Evolutionary conservation across 2,113 vertebrate species (phyloP).

Genomic region (Caracal caracal): DNA sequence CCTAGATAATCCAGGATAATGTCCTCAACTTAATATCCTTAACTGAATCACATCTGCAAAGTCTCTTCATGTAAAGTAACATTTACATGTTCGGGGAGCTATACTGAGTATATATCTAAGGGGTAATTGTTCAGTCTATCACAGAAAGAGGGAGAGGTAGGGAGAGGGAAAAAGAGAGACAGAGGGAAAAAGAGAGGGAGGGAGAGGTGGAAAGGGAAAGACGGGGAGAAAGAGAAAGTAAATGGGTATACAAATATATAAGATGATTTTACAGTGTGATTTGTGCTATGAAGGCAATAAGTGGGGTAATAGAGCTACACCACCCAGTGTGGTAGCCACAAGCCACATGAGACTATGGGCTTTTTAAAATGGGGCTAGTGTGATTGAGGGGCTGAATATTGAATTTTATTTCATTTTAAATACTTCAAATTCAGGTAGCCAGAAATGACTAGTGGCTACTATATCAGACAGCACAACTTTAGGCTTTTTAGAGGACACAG

Average conservation of each 20-base stretch:
- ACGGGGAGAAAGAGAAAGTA: not conserved
- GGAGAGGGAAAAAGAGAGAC: too few relatives aligned
- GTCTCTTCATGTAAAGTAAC: not conserved
- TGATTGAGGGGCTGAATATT: not conserved
- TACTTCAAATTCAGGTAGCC: not conserved
- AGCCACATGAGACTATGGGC: not conserved
- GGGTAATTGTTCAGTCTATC: not conserved
- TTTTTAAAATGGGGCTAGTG: not conserved
- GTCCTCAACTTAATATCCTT: not conserved
- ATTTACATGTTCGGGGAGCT: not conserved
- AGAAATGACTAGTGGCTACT: not conserved
- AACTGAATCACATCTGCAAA: not conserved
- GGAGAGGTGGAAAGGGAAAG: not conserved
- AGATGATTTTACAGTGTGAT: not conserved
- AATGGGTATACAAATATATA: not conserved
- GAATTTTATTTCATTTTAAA: conserved; percentile 18
- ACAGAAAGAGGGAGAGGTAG: not conserved
- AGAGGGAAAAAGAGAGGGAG: too few relatives aligned
- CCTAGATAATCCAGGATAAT: not conserved
- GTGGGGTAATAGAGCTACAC: not conserved
- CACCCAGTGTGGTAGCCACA: not conserved
- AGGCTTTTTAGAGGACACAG: not conserved
- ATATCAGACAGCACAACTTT: not conserved
- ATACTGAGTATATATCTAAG: not conserved
- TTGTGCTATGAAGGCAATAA: not conserved